Evolutionary conservation across 53 echinoderm and acorn worm genomes (phyloP).

Genomic region (Echinarachnius parma): DNA sequence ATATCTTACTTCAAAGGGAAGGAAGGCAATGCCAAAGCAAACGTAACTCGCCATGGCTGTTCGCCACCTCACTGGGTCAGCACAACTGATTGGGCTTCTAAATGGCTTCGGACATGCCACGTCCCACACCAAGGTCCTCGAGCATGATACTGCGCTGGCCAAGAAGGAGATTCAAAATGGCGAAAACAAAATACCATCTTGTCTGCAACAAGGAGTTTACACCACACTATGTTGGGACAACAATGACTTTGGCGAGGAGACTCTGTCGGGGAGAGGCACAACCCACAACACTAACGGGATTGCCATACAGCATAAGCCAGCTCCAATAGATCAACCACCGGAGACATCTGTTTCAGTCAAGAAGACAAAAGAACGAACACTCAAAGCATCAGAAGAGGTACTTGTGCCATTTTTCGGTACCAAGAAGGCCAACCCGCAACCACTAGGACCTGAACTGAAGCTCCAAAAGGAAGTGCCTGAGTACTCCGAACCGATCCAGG

Average conservation of each 20-base stretch:
- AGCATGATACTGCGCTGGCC: conserved; percentile 67
- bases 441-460: conserved; percentile 25
- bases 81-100: conserved; percentile 66
- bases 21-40: conserved; percentile 64
- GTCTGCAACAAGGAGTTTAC: conserved; percentile 10
- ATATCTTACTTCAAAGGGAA: conserved; percentile 65
- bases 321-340: conserved; percentile 19
- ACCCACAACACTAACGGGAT: conserved; percentile 65
- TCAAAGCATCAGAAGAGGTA: conserved; percentile 34
- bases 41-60: conserved; percentile 64
- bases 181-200: conserved; percentile 13
- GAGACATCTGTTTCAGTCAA: no score
- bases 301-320: conserved; percentile 22
- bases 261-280: conserved; percentile 58
- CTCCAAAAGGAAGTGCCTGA: conserved; percentile 21
- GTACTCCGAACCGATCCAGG: no score
- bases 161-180: conserved; percentile 27
- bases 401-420: conserved; percentile 44
- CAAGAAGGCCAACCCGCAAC: conserved; percentile 38
- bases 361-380: conserved; percentile 10
- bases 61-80: conserved; percentile 66
- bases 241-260: conserved; percentile 57
- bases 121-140: conserved; percentile 53
- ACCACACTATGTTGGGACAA: conserved; percentile 64
- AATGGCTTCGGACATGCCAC: conserved; percentile 55